A percentile compares a stretch with the other conserved stretches of the same genome.
Evolutionary conservation across 2,888 invertebrate species (phyloP).

Genomic region (Dorcus hopei): DNA sequence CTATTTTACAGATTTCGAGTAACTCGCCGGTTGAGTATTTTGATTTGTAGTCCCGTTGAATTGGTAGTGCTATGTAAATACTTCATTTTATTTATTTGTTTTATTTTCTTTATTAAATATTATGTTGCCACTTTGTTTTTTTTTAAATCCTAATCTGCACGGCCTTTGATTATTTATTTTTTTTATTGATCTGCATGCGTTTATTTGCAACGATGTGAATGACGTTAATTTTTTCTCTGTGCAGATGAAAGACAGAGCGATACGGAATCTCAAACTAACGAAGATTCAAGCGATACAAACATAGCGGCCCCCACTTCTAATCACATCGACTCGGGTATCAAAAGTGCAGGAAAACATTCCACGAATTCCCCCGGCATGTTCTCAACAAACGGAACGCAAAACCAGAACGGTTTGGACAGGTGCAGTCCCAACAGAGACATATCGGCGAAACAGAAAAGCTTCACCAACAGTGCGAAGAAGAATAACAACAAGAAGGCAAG

Average conservation of each 20-base stretch:
- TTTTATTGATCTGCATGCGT: too few relatives aligned
- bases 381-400: constrained; percentile 41
- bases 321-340: constrained; percentile 43
- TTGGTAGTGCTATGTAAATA: too few relatives aligned
- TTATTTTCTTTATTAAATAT: too few relatives aligned
- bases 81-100: too few relatives aligned
- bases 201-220: background rate
- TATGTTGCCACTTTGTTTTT: constrained; percentile 20
- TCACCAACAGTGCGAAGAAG: constrained; percentile 63
- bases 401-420: constrained; percentile 46
- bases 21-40: constrained; percentile 21
- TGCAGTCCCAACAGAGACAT: constrained; percentile 58
- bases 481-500: constrained; percentile 73
- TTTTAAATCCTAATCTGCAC: background rate
- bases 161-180: too few relatives aligned
- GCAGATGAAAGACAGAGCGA: constrained; percentile 81
- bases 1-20: constrained; percentile 23
- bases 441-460: constrained; percentile 63
- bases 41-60: background rate
- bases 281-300: constrained; percentile 66
- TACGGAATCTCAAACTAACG: constrained; percentile 80
- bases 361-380: constrained; percentile 37
- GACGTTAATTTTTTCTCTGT: background rate
- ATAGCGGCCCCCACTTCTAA: constrained; percentile 50
- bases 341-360: constrained; percentile 47